phyloP scores from a whole-genome alignment of 2,888 invertebrate species.

The Eristalis tenax region DNA sequence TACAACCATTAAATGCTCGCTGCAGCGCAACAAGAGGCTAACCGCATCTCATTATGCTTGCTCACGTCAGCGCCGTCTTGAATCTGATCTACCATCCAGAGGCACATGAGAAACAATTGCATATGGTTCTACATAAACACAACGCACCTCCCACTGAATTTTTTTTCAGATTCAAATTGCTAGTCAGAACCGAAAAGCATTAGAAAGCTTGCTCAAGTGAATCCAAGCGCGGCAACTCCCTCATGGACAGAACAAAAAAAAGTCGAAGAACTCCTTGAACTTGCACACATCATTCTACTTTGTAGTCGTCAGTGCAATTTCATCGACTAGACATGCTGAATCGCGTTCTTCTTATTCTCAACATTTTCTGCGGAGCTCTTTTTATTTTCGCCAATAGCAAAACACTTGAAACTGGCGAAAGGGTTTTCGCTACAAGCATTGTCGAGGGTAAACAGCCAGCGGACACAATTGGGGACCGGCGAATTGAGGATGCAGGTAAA shows the following conservation, averaged over 20 bases:
- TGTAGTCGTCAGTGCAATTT: conserved; percentile 17
- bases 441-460: not conserved
- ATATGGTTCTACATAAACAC: too few relatives aligned
- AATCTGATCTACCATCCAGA: not conserved
- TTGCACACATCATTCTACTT: not conserved
- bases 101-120: too few relatives aligned
- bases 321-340: conserved; percentile 44
- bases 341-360: not conserved
- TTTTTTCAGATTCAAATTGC: not conserved
- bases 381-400: not conserved
- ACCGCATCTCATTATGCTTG: conserved; percentile 14
- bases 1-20: not conserved
- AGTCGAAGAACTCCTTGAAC: conserved; percentile 20
- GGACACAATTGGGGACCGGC: not conserved
- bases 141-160: not conserved
- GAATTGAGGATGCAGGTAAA: conserved; percentile 29
- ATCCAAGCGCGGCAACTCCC: conserved; percentile 46
- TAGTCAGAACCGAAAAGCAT: conserved; percentile 15
- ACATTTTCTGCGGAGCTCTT: not conserved
- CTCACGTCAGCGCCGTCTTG: conserved; percentile 46
- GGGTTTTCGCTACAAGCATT: not conserved
- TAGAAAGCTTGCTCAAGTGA: conserved; percentile 54
- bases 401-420: not conserved
- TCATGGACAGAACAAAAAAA: conserved; percentile 18
- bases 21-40: conserved; percentile 1